Evolutionary conservation across 1,140 invertebrate species (phyloP).

Genomic region (Pseudomyrmex gracilis): DNA sequence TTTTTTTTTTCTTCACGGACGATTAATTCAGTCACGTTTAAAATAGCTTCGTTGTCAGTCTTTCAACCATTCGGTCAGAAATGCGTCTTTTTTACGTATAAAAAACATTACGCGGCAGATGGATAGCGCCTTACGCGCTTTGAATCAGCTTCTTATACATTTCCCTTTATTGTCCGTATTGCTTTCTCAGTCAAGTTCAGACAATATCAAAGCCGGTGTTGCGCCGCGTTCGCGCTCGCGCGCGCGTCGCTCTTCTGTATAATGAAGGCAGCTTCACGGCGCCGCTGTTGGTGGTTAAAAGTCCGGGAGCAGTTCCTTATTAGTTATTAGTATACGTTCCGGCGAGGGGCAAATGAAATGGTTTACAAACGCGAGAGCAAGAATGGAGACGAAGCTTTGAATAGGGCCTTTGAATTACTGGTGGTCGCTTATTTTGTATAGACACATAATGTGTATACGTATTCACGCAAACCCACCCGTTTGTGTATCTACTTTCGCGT

Average conservation of each 20-base stretch:
- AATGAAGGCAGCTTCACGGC: conserved; percentile 53
- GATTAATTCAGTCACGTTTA: conserved; percentile 35
- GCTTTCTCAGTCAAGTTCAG: conserved; percentile 59
- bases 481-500: conserved; percentile 46
- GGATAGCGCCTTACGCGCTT: conserved; percentile 43
- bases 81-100: neutral
- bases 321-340: conserved; percentile 73
- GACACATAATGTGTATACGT: conserved; percentile 80
- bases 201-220: conserved; percentile 69
- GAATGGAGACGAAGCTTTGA: conserved; percentile 80
- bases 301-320: conserved; percentile 72
- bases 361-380: conserved; percentile 79
- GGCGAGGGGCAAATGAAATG: conserved; percentile 75
- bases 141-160: conserved; percentile 63
- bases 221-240: conserved; percentile 42
- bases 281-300: conserved; percentile 56
- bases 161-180: conserved; percentile 64
- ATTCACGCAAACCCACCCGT: conserved; percentile 66
- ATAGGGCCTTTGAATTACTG: conserved; percentile 83
- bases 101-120: conserved; percentile 7
- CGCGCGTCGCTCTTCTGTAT: conserved; percentile 49
- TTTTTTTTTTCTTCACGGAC: too few relatives aligned
- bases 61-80: neutral
- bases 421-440: conserved; percentile 80
- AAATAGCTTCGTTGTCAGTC: neutral